phyloP scores from a whole-genome alignment of 2,888 invertebrate species.

The Stegophylla sp. region DNA sequence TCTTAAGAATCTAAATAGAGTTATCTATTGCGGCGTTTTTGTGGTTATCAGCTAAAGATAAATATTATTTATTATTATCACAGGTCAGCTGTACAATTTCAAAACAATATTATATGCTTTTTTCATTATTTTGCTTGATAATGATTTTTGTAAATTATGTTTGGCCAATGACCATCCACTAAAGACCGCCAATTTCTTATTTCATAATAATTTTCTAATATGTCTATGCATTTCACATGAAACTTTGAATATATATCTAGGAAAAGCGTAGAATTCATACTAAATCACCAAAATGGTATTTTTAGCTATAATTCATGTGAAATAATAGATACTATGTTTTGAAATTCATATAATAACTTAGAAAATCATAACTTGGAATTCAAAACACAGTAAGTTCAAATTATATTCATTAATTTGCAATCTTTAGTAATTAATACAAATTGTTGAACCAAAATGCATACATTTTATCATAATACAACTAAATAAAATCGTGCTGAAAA shows the following conservation, averaged over 20 bases:
- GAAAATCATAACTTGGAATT: not conserved
- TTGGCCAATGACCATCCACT: not conserved
- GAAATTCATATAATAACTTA: not conserved
- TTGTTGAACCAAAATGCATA: too few species aligned
- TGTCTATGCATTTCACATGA: not conserved
- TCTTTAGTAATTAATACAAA: too few species aligned
- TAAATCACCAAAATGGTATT: not conserved
- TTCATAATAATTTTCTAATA: too few species aligned
- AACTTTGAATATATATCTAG: not conserved
- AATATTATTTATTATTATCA: not conserved
- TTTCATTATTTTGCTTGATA: not conserved
- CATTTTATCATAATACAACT: too few species aligned
- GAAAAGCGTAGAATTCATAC: not conserved
- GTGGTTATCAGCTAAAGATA: conserved; percentile 20
- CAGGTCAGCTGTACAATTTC: too few species aligned
- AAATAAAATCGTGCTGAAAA: too few species aligned
- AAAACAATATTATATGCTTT: not conserved
- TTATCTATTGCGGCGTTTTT: conserved; percentile 46
- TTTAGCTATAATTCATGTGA: not conserved
- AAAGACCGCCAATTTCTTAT: too few species aligned
- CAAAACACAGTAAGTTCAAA: not conserved
- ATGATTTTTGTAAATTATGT: not conserved
- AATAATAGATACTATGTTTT: conserved; percentile 2
- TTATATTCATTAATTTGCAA: too few species aligned
- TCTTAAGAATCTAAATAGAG: conserved; percentile 14